Evolutionary conservation across 2,113 vertebrate species (phyloP).

Genomic region (Ciconia maguari): DNA sequence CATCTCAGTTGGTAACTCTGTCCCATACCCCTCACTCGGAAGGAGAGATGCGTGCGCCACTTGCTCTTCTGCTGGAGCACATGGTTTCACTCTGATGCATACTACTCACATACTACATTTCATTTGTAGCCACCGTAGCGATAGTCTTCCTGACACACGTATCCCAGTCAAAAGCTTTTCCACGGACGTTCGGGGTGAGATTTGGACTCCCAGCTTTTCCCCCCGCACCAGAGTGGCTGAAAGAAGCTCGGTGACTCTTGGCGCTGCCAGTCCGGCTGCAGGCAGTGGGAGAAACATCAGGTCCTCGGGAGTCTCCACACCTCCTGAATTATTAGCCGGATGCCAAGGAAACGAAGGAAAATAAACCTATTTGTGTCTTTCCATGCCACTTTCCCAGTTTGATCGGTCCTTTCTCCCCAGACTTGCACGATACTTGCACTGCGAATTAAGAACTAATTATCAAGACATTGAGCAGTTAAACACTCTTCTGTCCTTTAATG

Average conservation of each 20-base stretch:
- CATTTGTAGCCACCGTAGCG: background rate
- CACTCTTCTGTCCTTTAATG: constrained; percentile 43
- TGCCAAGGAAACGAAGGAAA: background rate
- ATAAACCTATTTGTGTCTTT: background rate
- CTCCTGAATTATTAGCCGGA: background rate
- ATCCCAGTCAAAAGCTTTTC: background rate
- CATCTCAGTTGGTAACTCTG: background rate
- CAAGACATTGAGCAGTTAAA: constrained; percentile 16
- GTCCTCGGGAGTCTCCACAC: background rate
- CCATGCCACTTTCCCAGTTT: background rate
- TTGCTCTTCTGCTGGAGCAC: background rate
- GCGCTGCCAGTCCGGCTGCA: too few relatives aligned
- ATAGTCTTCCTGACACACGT: background rate
- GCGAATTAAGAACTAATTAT: constrained; percentile 15
- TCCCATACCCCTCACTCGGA: background rate
- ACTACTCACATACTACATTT: background rate
- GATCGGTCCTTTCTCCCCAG: background rate
- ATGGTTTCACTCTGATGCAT: too few relatives aligned
- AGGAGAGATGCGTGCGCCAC: background rate
- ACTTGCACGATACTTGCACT: background rate
- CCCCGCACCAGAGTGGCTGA: background rate
- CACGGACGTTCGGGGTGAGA: rapidly evolving
- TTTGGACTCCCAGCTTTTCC: too few relatives aligned
- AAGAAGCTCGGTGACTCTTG: background rate
- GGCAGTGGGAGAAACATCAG: background rate